These are phyloP conservation scores for Pyxicephalus adspersus DNA, from an alignment of 2,113 vertebrate genomes.

Conservation along the genomic window DNA sequence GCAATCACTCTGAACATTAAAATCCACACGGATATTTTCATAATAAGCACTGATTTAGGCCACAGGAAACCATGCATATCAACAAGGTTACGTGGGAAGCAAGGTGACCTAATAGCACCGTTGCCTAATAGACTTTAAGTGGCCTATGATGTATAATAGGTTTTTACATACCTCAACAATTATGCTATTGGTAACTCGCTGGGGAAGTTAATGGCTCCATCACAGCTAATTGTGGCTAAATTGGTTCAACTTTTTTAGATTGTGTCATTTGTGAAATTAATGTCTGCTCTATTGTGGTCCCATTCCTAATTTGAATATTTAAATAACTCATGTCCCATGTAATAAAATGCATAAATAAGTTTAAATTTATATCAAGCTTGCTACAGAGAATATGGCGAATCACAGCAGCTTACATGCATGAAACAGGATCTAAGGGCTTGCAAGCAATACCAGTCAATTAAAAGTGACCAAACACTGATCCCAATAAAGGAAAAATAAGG, in stretches of 20 bases:
- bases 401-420: no score
- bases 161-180: background rate
- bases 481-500: no score
- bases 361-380: no score
- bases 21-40: background rate
- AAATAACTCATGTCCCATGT: no score
- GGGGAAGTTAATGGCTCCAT: background rate
- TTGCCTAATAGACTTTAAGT: background rate
- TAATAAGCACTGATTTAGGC: background rate
- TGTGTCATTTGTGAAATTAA: no score
- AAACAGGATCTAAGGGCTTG: no score
- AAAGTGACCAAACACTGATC: no score
- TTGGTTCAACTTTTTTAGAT: background rate
- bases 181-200: background rate
- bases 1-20: background rate
- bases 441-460: no score
- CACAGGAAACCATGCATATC: background rate
- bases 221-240: conserved; percentile 7
- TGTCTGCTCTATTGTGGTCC: no score
- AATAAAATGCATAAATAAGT: no score
- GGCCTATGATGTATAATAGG: background rate
- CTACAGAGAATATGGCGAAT: no score
- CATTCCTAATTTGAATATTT: no score
- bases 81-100: background rate
- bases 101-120: background rate